These are phyloP conservation scores for Cromileptes altivelis DNA, from an alignment of 2,113 vertebrate genomes.

Conservation along the genomic window DNA sequence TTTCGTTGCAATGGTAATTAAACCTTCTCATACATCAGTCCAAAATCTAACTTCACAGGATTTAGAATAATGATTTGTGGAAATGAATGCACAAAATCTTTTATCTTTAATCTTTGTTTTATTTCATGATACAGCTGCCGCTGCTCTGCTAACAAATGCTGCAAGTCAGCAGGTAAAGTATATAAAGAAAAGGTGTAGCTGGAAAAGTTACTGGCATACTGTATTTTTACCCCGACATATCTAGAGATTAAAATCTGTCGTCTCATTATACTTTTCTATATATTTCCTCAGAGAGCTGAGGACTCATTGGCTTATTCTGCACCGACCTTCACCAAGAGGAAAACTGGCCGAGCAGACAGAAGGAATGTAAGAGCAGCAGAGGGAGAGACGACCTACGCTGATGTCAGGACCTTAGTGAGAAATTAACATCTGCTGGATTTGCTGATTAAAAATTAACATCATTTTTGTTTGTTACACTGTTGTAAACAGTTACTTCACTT, in stretches of 20 bases:
- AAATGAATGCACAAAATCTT: fast-evolving
- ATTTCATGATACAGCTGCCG: not conserved
- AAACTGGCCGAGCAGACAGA: fast-evolving
- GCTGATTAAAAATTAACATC: not conserved
- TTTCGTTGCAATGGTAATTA: constrained; percentile 8
- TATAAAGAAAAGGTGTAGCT: not conserved
- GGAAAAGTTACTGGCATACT: no score
- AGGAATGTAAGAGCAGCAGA: not conserved
- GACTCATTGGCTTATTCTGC: constrained; percentile 18
- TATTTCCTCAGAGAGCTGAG: constrained; percentile 31
- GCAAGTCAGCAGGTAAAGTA: constrained; percentile 32
- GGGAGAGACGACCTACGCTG: constrained; percentile 14
- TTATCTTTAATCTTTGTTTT: fast-evolving
- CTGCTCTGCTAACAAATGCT: not conserved
- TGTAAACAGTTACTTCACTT: no score
- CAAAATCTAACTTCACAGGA: not conserved
- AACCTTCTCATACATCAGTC: not conserved
- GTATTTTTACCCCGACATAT: not conserved
- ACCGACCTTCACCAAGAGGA: not conserved
- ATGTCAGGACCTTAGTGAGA: constrained; percentile 11
- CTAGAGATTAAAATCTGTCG: fast-evolving
- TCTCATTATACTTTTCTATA: not conserved
- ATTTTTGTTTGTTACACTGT: no score
- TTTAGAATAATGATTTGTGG: not conserved
- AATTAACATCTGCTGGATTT: not conserved